These are phyloP conservation scores for Prietella phreatophila DNA, from an alignment of 2,113 vertebrate species.

Conservation along the genomic window DNA sequence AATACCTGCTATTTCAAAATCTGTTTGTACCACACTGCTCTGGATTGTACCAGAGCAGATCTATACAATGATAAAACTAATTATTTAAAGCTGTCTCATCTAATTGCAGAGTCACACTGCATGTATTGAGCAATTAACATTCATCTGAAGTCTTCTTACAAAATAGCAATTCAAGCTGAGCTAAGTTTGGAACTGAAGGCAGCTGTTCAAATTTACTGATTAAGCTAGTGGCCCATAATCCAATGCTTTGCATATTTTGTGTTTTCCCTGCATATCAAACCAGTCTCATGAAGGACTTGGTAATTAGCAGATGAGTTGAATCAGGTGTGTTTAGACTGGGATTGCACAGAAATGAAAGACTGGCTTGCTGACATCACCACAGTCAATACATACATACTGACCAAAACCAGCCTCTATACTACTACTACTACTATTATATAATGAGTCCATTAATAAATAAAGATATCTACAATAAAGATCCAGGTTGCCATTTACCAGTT, in stretches of 20 bases:
- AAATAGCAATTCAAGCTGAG: conserved; percentile 20
- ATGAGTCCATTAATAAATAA: background rate
- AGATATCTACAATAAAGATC: background rate
- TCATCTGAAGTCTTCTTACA: conserved; percentile 24
- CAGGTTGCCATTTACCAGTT: background rate
- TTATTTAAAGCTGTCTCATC: background rate
- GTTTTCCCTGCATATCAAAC: conserved; percentile 25
- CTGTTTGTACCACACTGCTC: background rate
- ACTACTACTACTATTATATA: background rate
- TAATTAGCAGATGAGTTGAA: conserved; percentile 40
- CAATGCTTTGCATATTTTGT: conserved; percentile 25
- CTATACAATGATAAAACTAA: background rate
- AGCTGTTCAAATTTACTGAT: conserved; percentile 42
- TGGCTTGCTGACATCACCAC: background rate
- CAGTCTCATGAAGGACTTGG: conserved; percentile 14
- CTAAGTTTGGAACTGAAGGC: conserved; percentile 22
- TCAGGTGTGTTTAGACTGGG: conserved; percentile 36
- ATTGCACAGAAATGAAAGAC: conserved; percentile 4
- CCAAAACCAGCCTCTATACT: background rate
- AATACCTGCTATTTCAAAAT: background rate
- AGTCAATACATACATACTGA: background rate
- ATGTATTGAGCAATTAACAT: conserved; percentile 18
- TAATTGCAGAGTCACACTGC: background rate
- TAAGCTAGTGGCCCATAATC: conserved; percentile 23
- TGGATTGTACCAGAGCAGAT: background rate